Conservation (phyloP, 2,113 vertebrate species). For the Nothobranchius furzeri region DNA sequence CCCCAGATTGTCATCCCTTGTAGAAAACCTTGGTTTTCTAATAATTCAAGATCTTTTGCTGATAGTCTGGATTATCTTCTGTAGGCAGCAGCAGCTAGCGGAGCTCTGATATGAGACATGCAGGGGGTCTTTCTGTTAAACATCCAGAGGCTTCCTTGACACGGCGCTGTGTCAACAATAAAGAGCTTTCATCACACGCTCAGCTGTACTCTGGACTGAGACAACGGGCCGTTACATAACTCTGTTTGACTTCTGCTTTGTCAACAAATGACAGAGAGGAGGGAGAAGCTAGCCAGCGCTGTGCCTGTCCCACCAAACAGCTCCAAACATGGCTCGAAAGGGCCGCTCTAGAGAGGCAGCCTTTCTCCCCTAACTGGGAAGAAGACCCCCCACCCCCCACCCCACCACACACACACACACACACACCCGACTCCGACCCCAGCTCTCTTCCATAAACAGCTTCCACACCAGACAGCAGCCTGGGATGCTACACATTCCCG, state of each 20-base stretch:
- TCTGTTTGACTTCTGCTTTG: slow-evolving; percentile 76
- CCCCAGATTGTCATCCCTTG: too few species aligned
- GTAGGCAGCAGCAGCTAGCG: slow-evolving; percentile 4
- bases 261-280: slow-evolving; percentile 72
- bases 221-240: slow-evolving; percentile 67
- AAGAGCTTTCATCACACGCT: slow-evolving; percentile 53
- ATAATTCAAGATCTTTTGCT: background rate
- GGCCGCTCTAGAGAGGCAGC: slow-evolving; percentile 59
- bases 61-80: background rate
- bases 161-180: slow-evolving; percentile 53
- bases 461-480: slow-evolving; percentile 67
- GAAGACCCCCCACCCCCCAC: slow-evolving; percentile 19
- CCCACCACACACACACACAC: background rate
- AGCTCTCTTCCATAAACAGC: slow-evolving; percentile 78
- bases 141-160: slow-evolving; percentile 40
- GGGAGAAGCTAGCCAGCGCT: slow-evolving; percentile 63
- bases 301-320: slow-evolving; percentile 66
- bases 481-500: slow-evolving; percentile 71
- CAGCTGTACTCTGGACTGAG: slow-evolving; percentile 43
- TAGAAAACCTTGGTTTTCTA: too few species aligned
- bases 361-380: slow-evolving; percentile 68
- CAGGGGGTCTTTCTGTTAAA: slow-evolving; percentile 21
- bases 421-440: background rate
- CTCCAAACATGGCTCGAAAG: slow-evolving; percentile 81
- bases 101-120: slow-evolving; percentile 15